Conservation (phyloP, 2,888 invertebrate species). For the Drosophila peninsularis region DNA sequence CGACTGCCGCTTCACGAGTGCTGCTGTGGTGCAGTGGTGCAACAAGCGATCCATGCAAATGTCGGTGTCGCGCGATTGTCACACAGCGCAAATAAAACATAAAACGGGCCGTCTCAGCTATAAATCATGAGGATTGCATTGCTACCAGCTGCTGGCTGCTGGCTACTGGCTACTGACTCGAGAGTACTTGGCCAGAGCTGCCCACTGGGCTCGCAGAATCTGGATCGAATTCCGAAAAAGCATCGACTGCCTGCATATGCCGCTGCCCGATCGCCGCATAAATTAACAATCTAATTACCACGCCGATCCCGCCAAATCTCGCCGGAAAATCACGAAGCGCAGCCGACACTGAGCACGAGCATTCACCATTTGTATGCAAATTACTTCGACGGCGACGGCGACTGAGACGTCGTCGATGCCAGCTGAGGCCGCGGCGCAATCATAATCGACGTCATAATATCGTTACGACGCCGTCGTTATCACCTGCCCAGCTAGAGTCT, state of each 20-base stretch:
- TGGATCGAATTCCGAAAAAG: slow-evolving; percentile 28
- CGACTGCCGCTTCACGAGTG: slow-evolving; percentile 16
- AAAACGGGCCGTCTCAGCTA: slow-evolving; percentile 72
- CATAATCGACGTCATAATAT: slow-evolving; percentile 78
- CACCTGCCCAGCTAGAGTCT: slow-evolving; percentile 54
- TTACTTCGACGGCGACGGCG: slow-evolving; percentile 37
- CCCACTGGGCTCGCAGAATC: slow-evolving; percentile 22
- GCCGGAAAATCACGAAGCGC: slow-evolving; percentile 73
- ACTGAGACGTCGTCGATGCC: slow-evolving; percentile 4
- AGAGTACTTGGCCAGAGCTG: not conserved
- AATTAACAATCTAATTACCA: slow-evolving; percentile 77
- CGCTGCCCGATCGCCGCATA: slow-evolving; percentile 57
- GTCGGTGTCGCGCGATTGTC: slow-evolving; percentile 69
- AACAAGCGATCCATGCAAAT: slow-evolving; percentile 53
- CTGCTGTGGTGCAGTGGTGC: slow-evolving; percentile 26
- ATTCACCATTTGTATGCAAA: slow-evolving; percentile 80
- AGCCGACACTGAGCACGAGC: slow-evolving; percentile 76
- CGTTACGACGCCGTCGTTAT: slow-evolving; percentile 67
- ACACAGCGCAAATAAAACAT: slow-evolving; percentile 73
- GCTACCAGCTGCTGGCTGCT: slow-evolving; percentile 6
- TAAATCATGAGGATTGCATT: slow-evolving; percentile 67
- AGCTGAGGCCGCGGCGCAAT: slow-evolving; percentile 58
- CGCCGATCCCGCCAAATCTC: slow-evolving; percentile 58
- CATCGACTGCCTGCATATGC: slow-evolving; percentile 6
- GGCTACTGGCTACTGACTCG: not conserved